Conservation (phyloP, 2,797 vertebrate genomes). For the Petrocephalus sullivani region DNA sequence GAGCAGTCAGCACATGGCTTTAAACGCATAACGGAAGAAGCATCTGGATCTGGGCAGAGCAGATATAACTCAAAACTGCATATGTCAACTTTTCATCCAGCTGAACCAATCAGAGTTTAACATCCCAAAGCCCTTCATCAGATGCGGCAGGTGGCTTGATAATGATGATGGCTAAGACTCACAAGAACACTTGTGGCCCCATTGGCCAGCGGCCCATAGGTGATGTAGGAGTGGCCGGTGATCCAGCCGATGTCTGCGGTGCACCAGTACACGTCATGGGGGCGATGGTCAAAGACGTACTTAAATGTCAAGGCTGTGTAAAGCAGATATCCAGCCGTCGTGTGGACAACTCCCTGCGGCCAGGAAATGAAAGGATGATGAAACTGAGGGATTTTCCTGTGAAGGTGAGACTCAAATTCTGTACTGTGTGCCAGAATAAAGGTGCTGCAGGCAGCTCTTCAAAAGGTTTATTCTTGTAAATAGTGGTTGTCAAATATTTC, state of each 20-base stretch:
- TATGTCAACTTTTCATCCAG: not conserved
- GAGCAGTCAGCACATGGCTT: not conserved
- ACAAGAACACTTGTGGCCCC: conserved; percentile 66
- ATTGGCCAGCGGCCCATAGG: conserved; percentile 68
- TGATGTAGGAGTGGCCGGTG: conserved; percentile 73
- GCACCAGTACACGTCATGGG: conserved; percentile 71
- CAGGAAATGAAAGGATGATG: not conserved
- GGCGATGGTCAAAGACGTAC: conserved; percentile 66
- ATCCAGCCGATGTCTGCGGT: conserved; percentile 76
- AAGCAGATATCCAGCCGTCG: conserved; percentile 65
- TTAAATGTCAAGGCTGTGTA: conserved; percentile 70
- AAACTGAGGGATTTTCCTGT: not conserved
- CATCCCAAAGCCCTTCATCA: not conserved
- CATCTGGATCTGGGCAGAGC: not conserved
- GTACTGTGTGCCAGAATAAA: not conserved
- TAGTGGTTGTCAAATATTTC: not conserved
- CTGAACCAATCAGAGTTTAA: not conserved
- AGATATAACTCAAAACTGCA: not conserved
- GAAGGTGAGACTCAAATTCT: not conserved
- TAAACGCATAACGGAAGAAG: not conserved
- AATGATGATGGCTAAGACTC: conserved; percentile 28
- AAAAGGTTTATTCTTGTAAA: not conserved
- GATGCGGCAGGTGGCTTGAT: not conserved
- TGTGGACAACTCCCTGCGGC: conserved; percentile 68
- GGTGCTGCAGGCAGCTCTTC: not conserved